phyloP scores from a whole-genome alignment of 2,797 vertebrate genomes.

The Rousettus madagascariensis region DNA sequence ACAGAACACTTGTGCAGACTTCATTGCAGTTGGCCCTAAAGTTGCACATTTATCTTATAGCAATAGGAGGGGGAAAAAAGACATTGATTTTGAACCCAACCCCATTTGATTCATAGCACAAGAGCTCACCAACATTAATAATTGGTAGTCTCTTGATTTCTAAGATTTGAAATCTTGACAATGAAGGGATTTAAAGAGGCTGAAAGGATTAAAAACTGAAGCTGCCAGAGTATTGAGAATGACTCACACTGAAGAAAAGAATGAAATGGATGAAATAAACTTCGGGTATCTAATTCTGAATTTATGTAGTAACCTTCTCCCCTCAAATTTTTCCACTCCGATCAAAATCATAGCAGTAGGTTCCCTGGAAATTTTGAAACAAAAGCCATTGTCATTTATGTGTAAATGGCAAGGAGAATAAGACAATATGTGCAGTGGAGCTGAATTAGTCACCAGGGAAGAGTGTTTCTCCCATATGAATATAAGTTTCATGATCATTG shows the following conservation, averaged over 20 bases:
- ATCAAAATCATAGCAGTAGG: background rate
- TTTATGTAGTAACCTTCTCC: background rate
- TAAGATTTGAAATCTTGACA: conserved; percentile 18
- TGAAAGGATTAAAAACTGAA: background rate
- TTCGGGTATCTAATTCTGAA: background rate
- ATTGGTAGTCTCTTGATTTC: background rate
- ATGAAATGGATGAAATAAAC: background rate
- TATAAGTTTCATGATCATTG: background rate
- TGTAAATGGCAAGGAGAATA: conserved; percentile 22
- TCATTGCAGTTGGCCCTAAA: background rate
- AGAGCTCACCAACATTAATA: background rate
- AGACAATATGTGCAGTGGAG: background rate
- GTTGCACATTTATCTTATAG: background rate
- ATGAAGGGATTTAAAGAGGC: conserved; percentile 5
- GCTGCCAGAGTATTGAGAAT: background rate
- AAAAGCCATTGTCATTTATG: conserved; percentile 10
- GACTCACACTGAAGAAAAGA: background rate
- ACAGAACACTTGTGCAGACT: background rate
- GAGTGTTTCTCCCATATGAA: background rate
- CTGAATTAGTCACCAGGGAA: conserved; percentile 14
- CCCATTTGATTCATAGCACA: background rate
- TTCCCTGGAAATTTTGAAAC: conserved; percentile 13
- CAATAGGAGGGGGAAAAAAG: background rate
- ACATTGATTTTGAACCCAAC: background rate
- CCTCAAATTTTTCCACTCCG: background rate